phyloP scores from a whole-genome alignment of 2,888 invertebrate genomes.

The Pardosa pseudoannulata region DNA sequence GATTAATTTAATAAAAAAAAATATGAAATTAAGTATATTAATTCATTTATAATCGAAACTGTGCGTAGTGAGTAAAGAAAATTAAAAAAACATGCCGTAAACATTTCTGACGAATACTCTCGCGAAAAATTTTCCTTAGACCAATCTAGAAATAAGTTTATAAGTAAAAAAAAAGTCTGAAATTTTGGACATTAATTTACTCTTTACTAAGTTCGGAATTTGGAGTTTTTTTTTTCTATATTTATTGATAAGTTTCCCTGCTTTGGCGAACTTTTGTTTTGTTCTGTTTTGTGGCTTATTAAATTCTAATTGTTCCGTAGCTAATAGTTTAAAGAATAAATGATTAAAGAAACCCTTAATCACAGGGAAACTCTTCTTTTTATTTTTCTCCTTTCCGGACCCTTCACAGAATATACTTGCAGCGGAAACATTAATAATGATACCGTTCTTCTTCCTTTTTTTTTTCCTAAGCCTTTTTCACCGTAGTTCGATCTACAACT shows the following conservation, averaged over 20 bases:
- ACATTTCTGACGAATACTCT: neutral
- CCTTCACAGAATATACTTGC: neutral
- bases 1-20: neutral
- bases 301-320: conserved; percentile 10
- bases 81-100: too few relatives aligned
- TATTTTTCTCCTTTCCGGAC: conserved; percentile 2
- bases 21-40: neutral
- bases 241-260: neutral
- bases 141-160: neutral
- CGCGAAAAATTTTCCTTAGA: neutral
- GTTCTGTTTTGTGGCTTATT: neutral
- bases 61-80: too few relatives aligned
- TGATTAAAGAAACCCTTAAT: conserved; percentile 64
- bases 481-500: neutral
- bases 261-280: neutral
- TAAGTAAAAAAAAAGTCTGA: neutral
- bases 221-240: neutral
- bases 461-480: neutral
- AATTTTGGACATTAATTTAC: conserved; percentile 4
- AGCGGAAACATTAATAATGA: conserved; percentile 5
- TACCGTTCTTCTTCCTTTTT: too few relatives aligned
- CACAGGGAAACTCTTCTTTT: neutral
- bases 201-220: neutral
- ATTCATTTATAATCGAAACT: neutral
- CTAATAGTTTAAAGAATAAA: conserved; percentile 59